Conservation (phyloP, 2,888 invertebrate genomes). For the Temnothorax ravouxi region DNA sequence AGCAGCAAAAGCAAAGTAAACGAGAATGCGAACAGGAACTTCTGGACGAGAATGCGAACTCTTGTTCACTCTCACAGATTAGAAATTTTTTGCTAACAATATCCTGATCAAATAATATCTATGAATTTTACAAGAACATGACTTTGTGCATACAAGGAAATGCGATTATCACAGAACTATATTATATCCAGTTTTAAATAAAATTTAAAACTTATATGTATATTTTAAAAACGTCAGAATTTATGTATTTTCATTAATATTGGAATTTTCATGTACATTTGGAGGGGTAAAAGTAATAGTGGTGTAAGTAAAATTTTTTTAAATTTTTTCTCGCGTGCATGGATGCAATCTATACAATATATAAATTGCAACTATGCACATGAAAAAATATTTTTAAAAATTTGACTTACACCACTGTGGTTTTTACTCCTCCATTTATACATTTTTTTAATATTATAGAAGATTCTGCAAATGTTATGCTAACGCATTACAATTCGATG, state of each 20-base stretch:
- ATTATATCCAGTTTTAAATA: neutral
- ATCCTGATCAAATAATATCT: neutral
- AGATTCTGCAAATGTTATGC: neutral
- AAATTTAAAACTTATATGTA: neutral
- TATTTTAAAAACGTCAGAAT: neutral
- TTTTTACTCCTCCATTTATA: neutral
- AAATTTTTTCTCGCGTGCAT: too few relatives aligned
- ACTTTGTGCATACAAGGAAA: neutral
- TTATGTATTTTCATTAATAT: neutral
- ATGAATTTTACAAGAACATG: neutral
- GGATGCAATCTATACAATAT: too few relatives aligned
- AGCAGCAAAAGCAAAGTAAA: neutral
- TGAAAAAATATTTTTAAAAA: too few relatives aligned
- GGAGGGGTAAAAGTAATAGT: too few relatives aligned
- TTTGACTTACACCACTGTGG: too few relatives aligned
- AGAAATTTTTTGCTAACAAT: neutral
- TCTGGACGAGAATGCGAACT: neutral
- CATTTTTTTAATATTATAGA: neutral
- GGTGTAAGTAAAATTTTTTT: too few relatives aligned
- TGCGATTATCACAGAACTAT: neutral
- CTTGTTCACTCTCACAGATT: neutral
- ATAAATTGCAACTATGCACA: too few relatives aligned
- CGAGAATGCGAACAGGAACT: neutral
- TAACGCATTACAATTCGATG: neutral
- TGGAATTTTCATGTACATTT: too few relatives aligned